Percentiles rank a stretch among this genome's conserved stretches.
These are phyloP conservation scores for Brachylomia viminalis DNA, from an alignment of 2,888 invertebrate genomes.

Conservation along the genomic window DNA sequence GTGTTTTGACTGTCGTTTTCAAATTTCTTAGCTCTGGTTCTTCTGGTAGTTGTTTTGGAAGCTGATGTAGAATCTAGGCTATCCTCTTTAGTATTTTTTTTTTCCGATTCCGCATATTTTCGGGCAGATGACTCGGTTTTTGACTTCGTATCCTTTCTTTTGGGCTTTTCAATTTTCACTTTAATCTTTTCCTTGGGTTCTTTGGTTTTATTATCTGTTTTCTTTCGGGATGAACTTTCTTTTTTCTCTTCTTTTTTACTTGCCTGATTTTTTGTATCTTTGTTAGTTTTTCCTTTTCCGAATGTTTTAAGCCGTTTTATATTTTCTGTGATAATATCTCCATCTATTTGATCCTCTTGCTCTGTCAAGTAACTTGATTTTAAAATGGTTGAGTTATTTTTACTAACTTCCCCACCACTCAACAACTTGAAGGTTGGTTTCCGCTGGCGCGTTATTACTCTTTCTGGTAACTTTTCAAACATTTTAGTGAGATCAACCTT, in stretches of 20 bases:
- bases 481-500: conserved; percentile 80
- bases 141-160: conserved; percentile 50
- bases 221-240: conserved; percentile 38
- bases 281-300: conserved; percentile 70
- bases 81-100: conserved; percentile 26
- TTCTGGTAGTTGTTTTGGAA: conserved; percentile 53
- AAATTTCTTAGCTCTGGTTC: conserved; percentile 71
- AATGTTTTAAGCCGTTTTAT: conserved; percentile 78
- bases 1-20: conserved; percentile 52
- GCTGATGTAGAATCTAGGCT: conserved; percentile 41
- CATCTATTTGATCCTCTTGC: conserved; percentile 78
- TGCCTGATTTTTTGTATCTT: conserved; percentile 56
- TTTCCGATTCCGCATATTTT: conserved; percentile 48
- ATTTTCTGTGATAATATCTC: conserved; percentile 81
- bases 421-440: conserved; percentile 80
- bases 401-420: conserved; percentile 56
- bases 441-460: conserved; percentile 80
- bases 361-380: conserved; percentile 76
- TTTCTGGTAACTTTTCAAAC: conserved; percentile 79
- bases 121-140: conserved; percentile 31
- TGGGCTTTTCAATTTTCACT: conserved; percentile 63
- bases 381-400: conserved; percentile 70
- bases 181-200: conserved; percentile 61
- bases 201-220: conserved; percentile 39
- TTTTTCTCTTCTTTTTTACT: conserved; percentile 40